A percentile compares a stretch with the other conserved stretches of the same genome.
Conservation (phyloP, 1,140 invertebrate species). For the Helicoverpa armigera region DNA sequence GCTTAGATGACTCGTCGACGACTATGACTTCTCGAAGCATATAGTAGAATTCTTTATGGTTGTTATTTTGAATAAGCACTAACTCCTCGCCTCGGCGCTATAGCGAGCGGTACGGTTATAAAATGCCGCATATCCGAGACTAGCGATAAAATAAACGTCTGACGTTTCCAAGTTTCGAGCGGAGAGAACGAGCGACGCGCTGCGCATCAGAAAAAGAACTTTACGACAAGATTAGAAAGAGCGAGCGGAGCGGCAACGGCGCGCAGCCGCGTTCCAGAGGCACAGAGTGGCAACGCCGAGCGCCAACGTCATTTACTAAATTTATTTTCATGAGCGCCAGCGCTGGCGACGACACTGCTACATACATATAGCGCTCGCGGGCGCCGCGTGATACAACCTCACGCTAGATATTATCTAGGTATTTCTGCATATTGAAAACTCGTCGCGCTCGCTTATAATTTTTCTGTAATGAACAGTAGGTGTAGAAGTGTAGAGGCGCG, state of each 20-base stretch:
- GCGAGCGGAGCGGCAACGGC: slow-evolving; percentile 82
- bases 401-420: slow-evolving; percentile 66
- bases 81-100: slow-evolving; percentile 61
- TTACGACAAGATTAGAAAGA: slow-evolving; percentile 87
- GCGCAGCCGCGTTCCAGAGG: slow-evolving; percentile 81
- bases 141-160: slow-evolving; percentile 82
- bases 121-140: slow-evolving; percentile 78
- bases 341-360: slow-evolving; percentile 80
- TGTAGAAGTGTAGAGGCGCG: slow-evolving; percentile 46
- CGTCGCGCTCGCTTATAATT: slow-evolving; percentile 62
- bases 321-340: slow-evolving; percentile 86
- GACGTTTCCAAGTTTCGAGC: slow-evolving; percentile 83
- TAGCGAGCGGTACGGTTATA: slow-evolving; percentile 70
- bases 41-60: slow-evolving; percentile 67
- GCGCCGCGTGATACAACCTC: slow-evolving; percentile 71
- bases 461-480: slow-evolving; percentile 62
- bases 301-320: slow-evolving; percentile 86
- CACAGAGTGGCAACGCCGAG: slow-evolving; percentile 79
- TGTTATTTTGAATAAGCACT: slow-evolving; percentile 74
- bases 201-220: slow-evolving; percentile 86
- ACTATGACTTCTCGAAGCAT: slow-evolving; percentile 54
- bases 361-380: slow-evolving; percentile 64
- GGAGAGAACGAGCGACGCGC: slow-evolving; percentile 82
- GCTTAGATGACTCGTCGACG: slow-evolving; percentile 51
- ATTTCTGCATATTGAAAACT: slow-evolving; percentile 72